These are phyloP conservation scores for Drosophila pectinifera DNA, from an alignment of 1,140 invertebrate genomes.

Conservation along the genomic window DNA sequence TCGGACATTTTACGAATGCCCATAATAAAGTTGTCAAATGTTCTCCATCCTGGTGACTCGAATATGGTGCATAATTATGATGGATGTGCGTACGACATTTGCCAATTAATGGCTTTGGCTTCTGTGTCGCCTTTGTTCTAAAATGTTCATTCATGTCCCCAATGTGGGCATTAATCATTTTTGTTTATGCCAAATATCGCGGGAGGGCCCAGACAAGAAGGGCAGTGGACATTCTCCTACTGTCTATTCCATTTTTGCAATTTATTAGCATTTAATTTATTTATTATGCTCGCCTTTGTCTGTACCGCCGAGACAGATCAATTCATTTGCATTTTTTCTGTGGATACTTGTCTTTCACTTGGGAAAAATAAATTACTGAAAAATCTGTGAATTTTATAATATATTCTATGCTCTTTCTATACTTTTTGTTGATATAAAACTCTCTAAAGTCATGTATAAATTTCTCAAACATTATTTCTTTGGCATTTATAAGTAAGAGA, in stretches of 20 bases:
- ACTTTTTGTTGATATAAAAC: not conserved
- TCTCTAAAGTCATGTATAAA: not conserved
- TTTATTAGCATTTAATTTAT: slow-evolving; percentile 76
- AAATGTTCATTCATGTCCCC: slow-evolving; percentile 43
- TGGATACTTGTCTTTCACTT: too few species aligned
- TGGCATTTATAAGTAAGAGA: not conserved
- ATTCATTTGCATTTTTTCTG: slow-evolving; percentile 37
- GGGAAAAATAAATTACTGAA: not conserved
- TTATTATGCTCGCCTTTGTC: slow-evolving; percentile 36
- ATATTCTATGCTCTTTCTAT: not conserved
- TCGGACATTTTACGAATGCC: slow-evolving; percentile 21
- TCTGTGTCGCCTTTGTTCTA: slow-evolving; percentile 40
- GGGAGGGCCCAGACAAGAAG: slow-evolving; percentile 7
- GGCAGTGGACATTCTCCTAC: slow-evolving; percentile 5
- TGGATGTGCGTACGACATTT: slow-evolving; percentile 71
- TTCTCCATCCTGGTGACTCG: slow-evolving; percentile 17
- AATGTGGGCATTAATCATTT: slow-evolving; percentile 69
- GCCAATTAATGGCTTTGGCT: slow-evolving; percentile 63
- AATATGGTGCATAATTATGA: slow-evolving; percentile 69
- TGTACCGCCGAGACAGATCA: slow-evolving; percentile 22
- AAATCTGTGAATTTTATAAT: not conserved
- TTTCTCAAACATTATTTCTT: not conserved
- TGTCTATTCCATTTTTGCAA: slow-evolving; percentile 57
- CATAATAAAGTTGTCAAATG: slow-evolving; percentile 69
- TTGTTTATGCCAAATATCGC: slow-evolving; percentile 48